Evolutionary conservation across 2,797 vertebrate genomes (phyloP), one percentile per base, ranked within the genome.

Genomic region (Melanotaenia parkinsoni): DNA sequence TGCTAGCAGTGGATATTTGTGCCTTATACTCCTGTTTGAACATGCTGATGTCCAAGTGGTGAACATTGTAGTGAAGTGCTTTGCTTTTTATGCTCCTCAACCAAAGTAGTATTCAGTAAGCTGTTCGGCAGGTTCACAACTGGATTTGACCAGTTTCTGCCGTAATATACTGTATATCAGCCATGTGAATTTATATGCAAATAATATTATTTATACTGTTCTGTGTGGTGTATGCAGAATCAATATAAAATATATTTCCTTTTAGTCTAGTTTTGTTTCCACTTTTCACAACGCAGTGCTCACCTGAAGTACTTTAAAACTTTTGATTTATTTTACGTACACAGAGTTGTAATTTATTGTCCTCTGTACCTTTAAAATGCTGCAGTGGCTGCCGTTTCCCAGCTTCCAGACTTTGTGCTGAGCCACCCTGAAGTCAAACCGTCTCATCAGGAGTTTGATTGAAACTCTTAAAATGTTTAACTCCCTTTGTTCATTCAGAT

Each of bases 11-110:
- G 69, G 56, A 81, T 88, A 91, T 86, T 85, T 90, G 94, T 95
- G 94, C 94, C 94, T 95, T 95, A 94, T 89, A 60, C 77, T 87
- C 81, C 79, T 72, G 85, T 89, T 76, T 89, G 84, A 88, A 86
- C 91, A 85, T 90, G 77, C 77, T 79, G 74, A 35, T 70, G 71
- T 87, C 54, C n/a, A 65, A 66, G 77, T 85, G 84, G 65, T 80
- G 22, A 66, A 76, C 72, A 69, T 72, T 82, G 75, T 91, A 69
- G 80, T 88, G 72, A 78, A 67, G 63, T 76, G 77, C 76, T 88
- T 86, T 60, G 89, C 82, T 50, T 89, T 84, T 84, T 61, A 74
- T 14, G 71, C 67, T 74, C 67, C 70, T 83, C 79, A 84, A 89
- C 91, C 89, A 92, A 91, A 91, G 89, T 86, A 81, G 76, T 69